A percentile compares a stretch with the other conserved stretches of the same genome.
Conservation (phyloP, 1,140 invertebrate genomes). For the Diploscapter pachys region DNA sequence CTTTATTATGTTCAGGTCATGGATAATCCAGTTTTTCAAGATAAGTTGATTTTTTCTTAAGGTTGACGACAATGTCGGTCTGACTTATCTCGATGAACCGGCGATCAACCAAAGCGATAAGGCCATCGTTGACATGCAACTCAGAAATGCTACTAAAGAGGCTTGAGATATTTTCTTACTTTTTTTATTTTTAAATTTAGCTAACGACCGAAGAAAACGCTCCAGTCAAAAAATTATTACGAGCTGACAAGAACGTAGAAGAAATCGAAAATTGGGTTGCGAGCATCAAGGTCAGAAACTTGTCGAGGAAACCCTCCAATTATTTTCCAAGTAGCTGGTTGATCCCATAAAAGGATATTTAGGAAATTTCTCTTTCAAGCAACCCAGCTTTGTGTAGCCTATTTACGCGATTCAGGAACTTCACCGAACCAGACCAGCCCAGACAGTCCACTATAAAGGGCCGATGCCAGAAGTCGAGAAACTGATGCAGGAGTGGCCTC, state of each 20-base stretch:
- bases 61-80: constrained; percentile 72
- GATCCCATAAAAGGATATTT: neutral
- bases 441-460: constrained; percentile 77
- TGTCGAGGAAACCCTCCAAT: neutral
- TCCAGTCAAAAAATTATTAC: constrained; percentile 79
- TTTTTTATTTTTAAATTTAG: constrained; percentile 8
- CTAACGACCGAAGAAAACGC: constrained; percentile 61
- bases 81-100: constrained; percentile 88
- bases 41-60: constrained; percentile 66
- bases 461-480: constrained; percentile 88
- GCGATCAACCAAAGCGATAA: constrained; percentile 89
- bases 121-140: constrained; percentile 83
- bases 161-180: constrained; percentile 1
- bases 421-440: constrained; percentile 78
- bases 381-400: constrained; percentile 4
- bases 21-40: too few species aligned
- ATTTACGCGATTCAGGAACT: constrained; percentile 65
- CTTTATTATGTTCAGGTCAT: too few species aligned
- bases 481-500: constrained; percentile 72
- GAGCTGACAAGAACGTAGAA: constrained; percentile 79
- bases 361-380: neutral
- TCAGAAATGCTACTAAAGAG: constrained; percentile 78
- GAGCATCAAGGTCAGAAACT: constrained; percentile 71
- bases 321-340: constrained; percentile 13
- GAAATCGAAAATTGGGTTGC: constrained; percentile 89